A percentile compares a stretch with the other conserved stretches of the same genome.
phyloP scores from a whole-genome alignment of 2,113 vertebrate genomes.

The Paratilapia polleni region DNA sequence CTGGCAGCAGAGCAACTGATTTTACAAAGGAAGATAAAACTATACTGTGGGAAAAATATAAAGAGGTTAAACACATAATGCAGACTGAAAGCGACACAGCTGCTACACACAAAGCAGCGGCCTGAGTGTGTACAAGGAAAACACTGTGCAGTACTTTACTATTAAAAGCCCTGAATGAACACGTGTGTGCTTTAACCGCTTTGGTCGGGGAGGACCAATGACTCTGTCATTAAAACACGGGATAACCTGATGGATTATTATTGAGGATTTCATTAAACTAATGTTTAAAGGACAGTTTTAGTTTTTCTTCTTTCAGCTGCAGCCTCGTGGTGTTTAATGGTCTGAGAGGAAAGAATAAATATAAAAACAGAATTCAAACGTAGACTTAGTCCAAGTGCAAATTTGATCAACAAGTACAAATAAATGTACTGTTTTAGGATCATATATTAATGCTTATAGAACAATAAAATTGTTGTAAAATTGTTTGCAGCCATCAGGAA shows the following conservation, averaged over 20 bases:
- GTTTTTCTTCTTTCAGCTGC: not conserved
- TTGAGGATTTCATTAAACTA: not conserved
- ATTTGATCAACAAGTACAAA: not conserved
- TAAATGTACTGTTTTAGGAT: not conserved
- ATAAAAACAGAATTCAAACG: not conserved
- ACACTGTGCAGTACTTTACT: not conserved
- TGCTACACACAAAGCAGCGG: not conserved
- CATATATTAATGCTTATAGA: not conserved
- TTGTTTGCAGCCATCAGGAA: not conserved
- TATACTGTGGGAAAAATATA: not conserved
- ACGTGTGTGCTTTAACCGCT: not conserved
- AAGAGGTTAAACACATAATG: not conserved
- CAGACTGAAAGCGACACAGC: not conserved
- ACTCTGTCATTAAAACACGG: not conserved
- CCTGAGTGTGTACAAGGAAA: not conserved
- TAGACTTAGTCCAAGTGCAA: not conserved
- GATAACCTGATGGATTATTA: not conserved
- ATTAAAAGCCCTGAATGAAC: not conserved
- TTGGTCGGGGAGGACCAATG: not conserved
- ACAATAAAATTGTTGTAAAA: not conserved
- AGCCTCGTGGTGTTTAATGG: not conserved
- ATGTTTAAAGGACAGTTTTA: not conserved
- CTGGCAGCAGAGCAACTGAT: not conserved
- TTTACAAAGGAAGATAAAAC: not conserved
- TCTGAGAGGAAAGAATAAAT: not conserved